These are phyloP conservation scores for Hystrix cristata DNA, from an alignment of 2,113 vertebrate genomes.

Conservation along the genomic window DNA sequence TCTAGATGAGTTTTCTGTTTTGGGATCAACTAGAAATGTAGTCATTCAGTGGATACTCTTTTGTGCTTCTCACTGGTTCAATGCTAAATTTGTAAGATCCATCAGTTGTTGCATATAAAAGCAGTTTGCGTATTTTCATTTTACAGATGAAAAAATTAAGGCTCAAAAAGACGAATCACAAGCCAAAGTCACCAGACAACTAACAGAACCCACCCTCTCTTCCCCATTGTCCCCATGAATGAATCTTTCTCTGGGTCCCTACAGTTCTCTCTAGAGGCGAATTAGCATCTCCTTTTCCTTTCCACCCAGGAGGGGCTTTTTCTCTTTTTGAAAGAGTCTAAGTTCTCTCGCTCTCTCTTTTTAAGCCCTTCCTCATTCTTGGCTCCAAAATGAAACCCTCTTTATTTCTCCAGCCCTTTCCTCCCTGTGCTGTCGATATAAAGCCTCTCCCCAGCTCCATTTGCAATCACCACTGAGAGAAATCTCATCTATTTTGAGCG, in stretches of 20 bases:
- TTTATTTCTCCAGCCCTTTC: constrained; percentile 29
- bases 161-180: not conserved
- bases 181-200: not conserved
- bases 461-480: constrained; percentile 68
- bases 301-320: not conserved
- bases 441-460: constrained; percentile 46
- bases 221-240: too few relatives aligned
- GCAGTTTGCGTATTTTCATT: not conserved
- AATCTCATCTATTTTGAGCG: constrained; percentile 67
- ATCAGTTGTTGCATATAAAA: not conserved
- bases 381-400: constrained; percentile 46
- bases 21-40: not conserved
- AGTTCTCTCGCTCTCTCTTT: too few relatives aligned
- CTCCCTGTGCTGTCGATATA: not conserved
- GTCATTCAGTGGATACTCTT: not conserved
- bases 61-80: not conserved
- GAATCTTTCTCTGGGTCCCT: not conserved
- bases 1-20: not conserved
- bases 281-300: not conserved
- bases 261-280: not conserved
- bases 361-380: not conserved
- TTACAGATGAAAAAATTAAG: not conserved
- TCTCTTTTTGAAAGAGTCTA: constrained; percentile 27
- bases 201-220: rapidly evolving
- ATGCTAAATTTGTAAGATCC: not conserved